Conservation (phyloP, 2,888 invertebrate species). For the Amphipoea oculea region DNA sequence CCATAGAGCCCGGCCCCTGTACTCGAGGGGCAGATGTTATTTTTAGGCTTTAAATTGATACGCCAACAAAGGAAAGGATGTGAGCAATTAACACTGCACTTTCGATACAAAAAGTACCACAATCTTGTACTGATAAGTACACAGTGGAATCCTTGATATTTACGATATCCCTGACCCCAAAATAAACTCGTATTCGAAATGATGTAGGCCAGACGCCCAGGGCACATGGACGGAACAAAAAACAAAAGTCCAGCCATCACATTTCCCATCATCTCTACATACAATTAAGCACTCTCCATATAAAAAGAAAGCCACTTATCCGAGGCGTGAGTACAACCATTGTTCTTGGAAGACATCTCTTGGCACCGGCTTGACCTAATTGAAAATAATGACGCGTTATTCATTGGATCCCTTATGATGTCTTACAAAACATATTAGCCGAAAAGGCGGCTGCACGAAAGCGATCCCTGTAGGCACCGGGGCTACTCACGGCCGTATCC, state of each 20-base stretch:
- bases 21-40: conserved; percentile 85
- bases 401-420: conserved; percentile 82
- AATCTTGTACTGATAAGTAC: conserved; percentile 69
- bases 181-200: conserved; percentile 70
- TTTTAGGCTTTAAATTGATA: conserved; percentile 89
- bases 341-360: conserved; percentile 87
- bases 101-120: conserved; percentile 78
- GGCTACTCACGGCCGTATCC: conserved; percentile 54
- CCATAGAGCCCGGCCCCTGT: conserved; percentile 79
- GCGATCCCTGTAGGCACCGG: conserved; percentile 57
- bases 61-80: conserved; percentile 89
- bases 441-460: conserved; percentile 70
- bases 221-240: conserved; percentile 70
- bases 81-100: conserved; percentile 87
- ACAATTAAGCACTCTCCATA: conserved; percentile 84
- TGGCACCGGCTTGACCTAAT: conserved; percentile 88
- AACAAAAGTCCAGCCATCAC: conserved; percentile 79
- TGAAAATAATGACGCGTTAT: conserved; percentile 89
- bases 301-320: conserved; percentile 87
- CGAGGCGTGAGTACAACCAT: conserved; percentile 86
- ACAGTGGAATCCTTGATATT: conserved; percentile 70
- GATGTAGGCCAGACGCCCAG: conserved; percentile 77
- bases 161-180: conserved; percentile 72
- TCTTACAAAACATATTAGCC: conserved; percentile 82
- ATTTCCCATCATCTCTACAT: conserved; percentile 84